Evolutionary conservation across 2,888 invertebrate genomes (phyloP), one percentile per base, ranked within the genome.

Genomic region (Eledone cirrhosa): DNA sequence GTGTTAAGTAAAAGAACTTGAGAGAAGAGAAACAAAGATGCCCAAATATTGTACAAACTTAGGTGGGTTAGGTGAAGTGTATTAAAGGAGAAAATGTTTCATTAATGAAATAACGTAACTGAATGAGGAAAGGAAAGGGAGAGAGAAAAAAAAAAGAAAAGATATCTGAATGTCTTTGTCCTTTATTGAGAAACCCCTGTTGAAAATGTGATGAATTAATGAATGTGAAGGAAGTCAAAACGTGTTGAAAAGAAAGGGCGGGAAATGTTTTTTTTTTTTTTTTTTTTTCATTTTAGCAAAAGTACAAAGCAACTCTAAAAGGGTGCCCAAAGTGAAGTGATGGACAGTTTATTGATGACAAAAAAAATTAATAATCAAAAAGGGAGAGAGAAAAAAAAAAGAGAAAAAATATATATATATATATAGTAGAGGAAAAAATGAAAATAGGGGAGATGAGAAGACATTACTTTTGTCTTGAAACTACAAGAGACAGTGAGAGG

Each of bases 401-500:
- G n/a, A 29, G 27, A n/a, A 65, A 65, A 65, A 65, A 63, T 63
- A 11, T 24, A 65, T 14, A 16, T 24, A 22, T 14, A 14, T 29
- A 67, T 29, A 31, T 29, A 67, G 31, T 67, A 67, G 67, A 67
- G 27, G 31, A 29, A 29, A 16, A 67, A 31, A 72, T 22, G n/a
- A 69, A 72, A 72, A 72, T 41, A 72, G 72, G 72, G 72, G 72
- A 72, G 74, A 76, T 76, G 76, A 72, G 31, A 76, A 76, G 76
- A 76, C 76, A 76, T 76, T 76, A 76, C 76, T 76, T 76, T 76
- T 76, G 76, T 76, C 76, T 76, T 76, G 72, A 72, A 76, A 76
- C 76, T 76, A 76, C 74, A 74, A 74, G 47, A 76, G 76, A 76
- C 76, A 48, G 63, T 63, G 11, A 27, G 47, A 76, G 76, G 76